phyloP scores from a whole-genome alignment of 2,888 invertebrate species.

The Phyllotreta cruciferae region DNA sequence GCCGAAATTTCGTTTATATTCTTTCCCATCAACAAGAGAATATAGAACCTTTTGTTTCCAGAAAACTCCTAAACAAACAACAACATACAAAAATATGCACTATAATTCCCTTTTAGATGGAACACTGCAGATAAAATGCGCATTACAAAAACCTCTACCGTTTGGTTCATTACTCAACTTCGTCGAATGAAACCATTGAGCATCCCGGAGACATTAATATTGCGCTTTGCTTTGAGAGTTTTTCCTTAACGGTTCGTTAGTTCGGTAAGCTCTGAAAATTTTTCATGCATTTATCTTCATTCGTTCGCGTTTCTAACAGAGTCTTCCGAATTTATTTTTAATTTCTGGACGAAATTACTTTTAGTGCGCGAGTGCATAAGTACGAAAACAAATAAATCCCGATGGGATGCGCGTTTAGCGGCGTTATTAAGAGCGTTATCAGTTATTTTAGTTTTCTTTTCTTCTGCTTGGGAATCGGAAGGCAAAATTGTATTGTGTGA shows the following conservation, averaged over 20 bases:
- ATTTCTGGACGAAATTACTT: too few species aligned
- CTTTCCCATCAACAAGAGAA: too few species aligned
- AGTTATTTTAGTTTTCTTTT: not conserved
- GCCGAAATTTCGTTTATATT: too few species aligned
- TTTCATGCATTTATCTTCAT: conserved; percentile 26
- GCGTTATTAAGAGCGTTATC: too few species aligned
- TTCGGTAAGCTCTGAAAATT: conserved; percentile 15
- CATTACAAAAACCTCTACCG: not conserved
- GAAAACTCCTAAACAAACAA: too few species aligned
- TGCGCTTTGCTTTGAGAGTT: conserved; percentile 22
- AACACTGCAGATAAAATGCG: too few species aligned
- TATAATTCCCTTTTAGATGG: too few species aligned
- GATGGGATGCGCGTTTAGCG: too few species aligned
- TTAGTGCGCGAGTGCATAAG: too few species aligned
- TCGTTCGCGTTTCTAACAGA: conserved; percentile 11
- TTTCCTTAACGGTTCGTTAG: conserved; percentile 26
- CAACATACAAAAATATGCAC: too few species aligned
- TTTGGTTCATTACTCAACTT: conserved; percentile 18
- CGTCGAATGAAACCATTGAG: conserved; percentile 9
- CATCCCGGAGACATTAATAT: conserved; percentile 15
- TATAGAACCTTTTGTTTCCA: too few species aligned
- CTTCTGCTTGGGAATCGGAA: not conserved
- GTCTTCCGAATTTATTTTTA: not conserved
- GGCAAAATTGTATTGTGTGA: conserved; percentile 13
- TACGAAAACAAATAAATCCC: too few species aligned